Percentiles rank a stretch among this genome's conserved stretches.
Evolutionary conservation across 2,888 invertebrate species (phyloP).

Genomic region (Timema cristinae): DNA sequence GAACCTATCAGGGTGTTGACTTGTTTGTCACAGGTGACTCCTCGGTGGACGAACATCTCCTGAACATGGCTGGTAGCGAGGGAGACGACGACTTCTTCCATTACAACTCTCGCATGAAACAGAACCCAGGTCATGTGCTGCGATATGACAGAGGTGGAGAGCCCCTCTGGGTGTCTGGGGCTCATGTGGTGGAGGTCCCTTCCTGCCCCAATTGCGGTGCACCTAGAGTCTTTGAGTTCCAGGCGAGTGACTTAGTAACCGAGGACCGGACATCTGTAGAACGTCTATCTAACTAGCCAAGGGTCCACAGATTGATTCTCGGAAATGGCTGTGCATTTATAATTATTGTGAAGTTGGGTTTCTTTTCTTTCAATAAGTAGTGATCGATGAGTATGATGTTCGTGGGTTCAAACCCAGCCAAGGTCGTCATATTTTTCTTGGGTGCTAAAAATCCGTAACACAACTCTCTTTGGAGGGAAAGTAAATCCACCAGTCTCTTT

Average conservation of each 20-base stretch:
- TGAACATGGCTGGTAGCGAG: conserved; percentile 58
- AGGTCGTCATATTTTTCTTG: no score
- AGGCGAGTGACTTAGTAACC: conserved; percentile 18
- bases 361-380: no score
- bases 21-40: conserved; percentile 44
- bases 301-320: no score
- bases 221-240: conserved; percentile 50
- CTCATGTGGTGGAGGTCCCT: conserved; percentile 58
- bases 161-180: conserved; percentile 79
- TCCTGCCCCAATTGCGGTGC: conserved; percentile 70
- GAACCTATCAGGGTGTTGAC: background rate
- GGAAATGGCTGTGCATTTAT: no score
- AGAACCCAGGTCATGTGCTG: conserved; percentile 76
- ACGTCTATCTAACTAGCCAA: no score
- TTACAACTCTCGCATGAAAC: conserved; percentile 66
- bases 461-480: no score
- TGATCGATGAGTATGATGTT: no score
- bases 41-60: conserved; percentile 63
- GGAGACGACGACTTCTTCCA: conserved; percentile 74
- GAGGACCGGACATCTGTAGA: no score
- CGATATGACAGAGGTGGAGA: conserved; percentile 73
- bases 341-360: no score
- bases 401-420: no score
- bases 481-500: no score
- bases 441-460: no score